These are phyloP conservation scores for Heterotilapia buettikoferi DNA, from an alignment of 2,113 vertebrate genomes.

Conservation along the genomic window DNA sequence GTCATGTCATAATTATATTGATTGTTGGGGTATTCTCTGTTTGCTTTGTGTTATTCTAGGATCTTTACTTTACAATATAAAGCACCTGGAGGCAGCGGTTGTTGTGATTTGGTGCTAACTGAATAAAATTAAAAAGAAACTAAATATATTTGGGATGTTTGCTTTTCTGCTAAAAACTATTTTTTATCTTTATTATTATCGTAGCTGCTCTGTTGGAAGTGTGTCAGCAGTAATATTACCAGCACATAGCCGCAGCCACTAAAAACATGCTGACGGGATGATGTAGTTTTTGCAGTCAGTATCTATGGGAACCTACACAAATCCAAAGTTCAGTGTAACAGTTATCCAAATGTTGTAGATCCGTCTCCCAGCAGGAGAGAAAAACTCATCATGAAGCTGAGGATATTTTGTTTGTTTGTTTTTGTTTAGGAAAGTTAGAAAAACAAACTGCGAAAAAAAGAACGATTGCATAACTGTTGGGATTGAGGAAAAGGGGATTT, in stretches of 20 bases:
- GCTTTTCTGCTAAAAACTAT: neutral
- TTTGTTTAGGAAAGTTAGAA: neutral
- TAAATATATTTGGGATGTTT: neutral
- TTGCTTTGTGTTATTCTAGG: neutral
- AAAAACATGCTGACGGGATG: rapidly evolving
- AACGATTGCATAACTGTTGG: rapidly evolving
- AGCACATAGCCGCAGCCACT: neutral
- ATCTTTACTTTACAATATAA: neutral
- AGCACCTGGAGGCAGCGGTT: rapidly evolving
- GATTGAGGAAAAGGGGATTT: neutral
- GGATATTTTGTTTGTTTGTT: neutral
- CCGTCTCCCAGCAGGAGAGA: neutral
- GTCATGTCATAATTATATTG: neutral
- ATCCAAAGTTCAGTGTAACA: neutral
- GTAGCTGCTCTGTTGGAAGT: neutral
- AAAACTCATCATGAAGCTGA: neutral
- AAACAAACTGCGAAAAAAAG: neutral
- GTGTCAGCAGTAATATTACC: neutral
- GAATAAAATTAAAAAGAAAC: neutral
- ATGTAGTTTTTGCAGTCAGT: neutral
- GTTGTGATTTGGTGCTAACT: neutral
- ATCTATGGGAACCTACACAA: neutral
- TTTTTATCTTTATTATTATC: neutral
- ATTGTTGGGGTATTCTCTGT: neutral
- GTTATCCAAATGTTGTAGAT: neutral